Evolutionary conservation across 2,888 invertebrate genomes (phyloP), one percentile per base, ranked within the genome.

Genomic region (Teleiodes luculella): DNA sequence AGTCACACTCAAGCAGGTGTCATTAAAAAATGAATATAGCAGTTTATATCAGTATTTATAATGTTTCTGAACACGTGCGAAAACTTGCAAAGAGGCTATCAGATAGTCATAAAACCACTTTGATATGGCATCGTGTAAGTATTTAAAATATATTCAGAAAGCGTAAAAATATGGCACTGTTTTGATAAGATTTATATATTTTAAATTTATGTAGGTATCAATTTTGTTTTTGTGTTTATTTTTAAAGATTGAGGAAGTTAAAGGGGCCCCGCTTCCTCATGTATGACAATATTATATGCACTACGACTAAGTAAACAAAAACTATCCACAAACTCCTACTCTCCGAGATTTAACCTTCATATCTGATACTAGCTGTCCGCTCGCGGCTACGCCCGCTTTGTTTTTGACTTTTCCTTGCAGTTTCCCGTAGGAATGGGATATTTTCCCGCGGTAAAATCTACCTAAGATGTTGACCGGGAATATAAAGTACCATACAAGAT

Each of bases 301-400:
- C 11, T n/a, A 48, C 20, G 11, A 18, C 18, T 37, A 20, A 28
- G 33, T 49, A 37, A 49, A 37, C 33, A 49, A 49, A 13, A 16
- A 33, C n/a, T 52, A 48, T 33, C 14, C 33, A 20, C 43, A 18
- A 43, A 33, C 52, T 52, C 24, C 6, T 24, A n/a, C 33, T 52
- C 52, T 52, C 43, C 43, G 18, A 51, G 41, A 20, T 51, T 31
- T 52, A 31, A 30, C 52, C 52, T 52, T 52, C 52, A 43, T 33
- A 18, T 28, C 28, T 33, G 47, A 31, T 47, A 18, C n/a, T n/a
- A n/a, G n/a, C n/a, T n/a, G n/a, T n/a, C n/a, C n/a, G n/a, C n/a
- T n/a, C n/a, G n/a, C n/a, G n/a, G n/a, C n/a, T n/a, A n/a, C n/a
- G n/a, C n/a, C n/a, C n/a, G n/a, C n/a, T n/a, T n/a, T n/a, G n/a